These are phyloP conservation scores for Anser brachyrhynchus DNA, from an alignment of 2,113 vertebrate species.

Conservation along the genomic window DNA sequence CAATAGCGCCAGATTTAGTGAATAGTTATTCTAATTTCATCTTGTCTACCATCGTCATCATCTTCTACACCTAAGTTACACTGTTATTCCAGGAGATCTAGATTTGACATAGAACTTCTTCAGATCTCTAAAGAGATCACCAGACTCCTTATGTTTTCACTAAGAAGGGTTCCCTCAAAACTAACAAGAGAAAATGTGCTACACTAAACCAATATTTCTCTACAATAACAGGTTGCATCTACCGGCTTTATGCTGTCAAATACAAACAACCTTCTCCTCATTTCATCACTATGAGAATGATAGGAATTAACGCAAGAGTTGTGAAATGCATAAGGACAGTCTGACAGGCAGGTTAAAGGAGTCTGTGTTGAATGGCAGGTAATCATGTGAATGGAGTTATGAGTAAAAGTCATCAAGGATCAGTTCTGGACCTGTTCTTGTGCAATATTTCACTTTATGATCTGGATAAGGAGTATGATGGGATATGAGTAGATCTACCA, in stretches of 20 bases:
- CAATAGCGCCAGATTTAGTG: not conserved
- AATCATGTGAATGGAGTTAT: not conserved
- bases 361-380: not conserved
- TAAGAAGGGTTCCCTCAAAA: not conserved
- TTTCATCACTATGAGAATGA: not conserved
- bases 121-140: not conserved
- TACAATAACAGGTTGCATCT: not conserved
- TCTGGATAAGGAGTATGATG: not conserved
- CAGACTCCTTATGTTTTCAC: not conserved
- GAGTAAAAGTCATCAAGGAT: not conserved
- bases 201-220: not conserved
- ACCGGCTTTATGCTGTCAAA: not conserved
- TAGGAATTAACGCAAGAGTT: not conserved
- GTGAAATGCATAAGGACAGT: accelerated
- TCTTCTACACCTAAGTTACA: not conserved
- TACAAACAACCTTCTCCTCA: not conserved
- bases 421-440: not conserved
- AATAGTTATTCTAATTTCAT: not conserved
- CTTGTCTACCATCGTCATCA: not conserved
- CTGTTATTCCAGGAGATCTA: not conserved
- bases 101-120: not conserved
- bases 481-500: not conserved
- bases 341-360: not conserved
- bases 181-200: not conserved
- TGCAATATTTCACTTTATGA: not conserved